Conservation (phyloP, 2,113 vertebrate genomes). For the Thymallus thymallus region DNA sequence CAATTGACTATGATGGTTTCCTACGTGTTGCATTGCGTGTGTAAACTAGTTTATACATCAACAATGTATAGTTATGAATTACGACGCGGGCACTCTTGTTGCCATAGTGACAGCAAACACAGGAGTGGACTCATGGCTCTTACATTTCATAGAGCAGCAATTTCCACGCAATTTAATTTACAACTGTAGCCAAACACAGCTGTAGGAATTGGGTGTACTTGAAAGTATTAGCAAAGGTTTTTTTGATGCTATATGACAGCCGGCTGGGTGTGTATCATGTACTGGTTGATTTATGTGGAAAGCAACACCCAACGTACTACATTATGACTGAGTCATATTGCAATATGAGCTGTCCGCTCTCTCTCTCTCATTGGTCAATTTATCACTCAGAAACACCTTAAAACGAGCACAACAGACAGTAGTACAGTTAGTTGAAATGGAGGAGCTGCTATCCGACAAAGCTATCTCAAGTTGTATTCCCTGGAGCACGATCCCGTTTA, state of each 20-base stretch:
- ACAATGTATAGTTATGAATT: neutral
- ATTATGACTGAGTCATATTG: too few relatives aligned
- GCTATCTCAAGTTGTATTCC: neutral
- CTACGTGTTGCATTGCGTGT: neutral
- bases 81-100: constrained; percentile 1
- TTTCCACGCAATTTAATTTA: too few relatives aligned
- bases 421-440: neutral
- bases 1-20: neutral
- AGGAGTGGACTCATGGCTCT: constrained; percentile 23
- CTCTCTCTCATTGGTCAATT: too few relatives aligned
- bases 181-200: constrained; percentile 24
- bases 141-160: constrained; percentile 9
- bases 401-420: neutral
- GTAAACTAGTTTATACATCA: neutral
- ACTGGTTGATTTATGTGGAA: constrained; percentile 17
- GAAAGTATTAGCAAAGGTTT: constrained; percentile 19
- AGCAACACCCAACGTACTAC: constrained; percentile 1
- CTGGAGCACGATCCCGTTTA: constrained; percentile 1
- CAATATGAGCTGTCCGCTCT: too few relatives aligned
- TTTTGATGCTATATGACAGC: constrained; percentile 6
- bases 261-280: neutral
- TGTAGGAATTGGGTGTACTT: constrained; percentile 20
- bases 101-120: constrained; percentile 24
- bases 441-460: constrained; percentile 17
- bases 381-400: too few relatives aligned